Evolutionary conservation across 2,113 vertebrate genomes (phyloP).

Genomic region (Excalfactoria chinensis): DNA sequence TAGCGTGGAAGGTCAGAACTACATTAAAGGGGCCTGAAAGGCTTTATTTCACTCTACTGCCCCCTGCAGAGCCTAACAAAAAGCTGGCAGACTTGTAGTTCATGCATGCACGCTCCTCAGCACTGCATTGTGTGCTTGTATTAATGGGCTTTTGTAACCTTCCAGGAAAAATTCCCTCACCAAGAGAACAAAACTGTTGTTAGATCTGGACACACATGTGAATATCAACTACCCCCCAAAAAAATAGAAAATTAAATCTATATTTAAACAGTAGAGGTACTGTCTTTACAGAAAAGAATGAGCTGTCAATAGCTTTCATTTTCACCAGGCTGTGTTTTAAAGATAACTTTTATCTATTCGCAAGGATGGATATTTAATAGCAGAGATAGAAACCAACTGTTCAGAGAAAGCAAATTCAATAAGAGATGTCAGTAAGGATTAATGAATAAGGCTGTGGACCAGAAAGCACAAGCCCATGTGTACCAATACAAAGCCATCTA

Average conservation of each 20-base stretch:
- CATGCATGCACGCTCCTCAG: constrained; percentile 74
- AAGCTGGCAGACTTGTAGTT: constrained; percentile 72
- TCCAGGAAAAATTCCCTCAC: constrained; percentile 72
- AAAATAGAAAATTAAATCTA: not conserved
- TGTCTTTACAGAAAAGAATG: not conserved
- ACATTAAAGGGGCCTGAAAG: constrained; percentile 67
- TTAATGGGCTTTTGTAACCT: constrained; percentile 74
- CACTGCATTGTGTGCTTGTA: constrained; percentile 40
- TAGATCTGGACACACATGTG: constrained; percentile 60
- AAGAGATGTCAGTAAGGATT: constrained; percentile 67
- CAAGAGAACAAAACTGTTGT: constrained; percentile 66
- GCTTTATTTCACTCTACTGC: constrained; percentile 65
- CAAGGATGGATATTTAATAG: constrained; percentile 43
- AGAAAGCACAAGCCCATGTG: constrained; percentile 52
- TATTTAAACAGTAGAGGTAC: constrained; percentile 36
- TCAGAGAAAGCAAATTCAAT: constrained; percentile 60
- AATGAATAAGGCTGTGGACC: constrained; percentile 61
- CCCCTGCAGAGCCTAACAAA: constrained; percentile 73
- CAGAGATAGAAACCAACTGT: constrained; percentile 55
- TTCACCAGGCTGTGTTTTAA: constrained; percentile 9
- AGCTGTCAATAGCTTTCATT: not conserved
- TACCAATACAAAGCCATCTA: constrained; percentile 58
- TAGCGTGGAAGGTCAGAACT: constrained; percentile 70
- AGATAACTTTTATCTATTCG: constrained; percentile 11
- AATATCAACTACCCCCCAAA: constrained; percentile 48